Conservation (phyloP, 2,888 invertebrate species). For the Pecten maximus region DNA sequence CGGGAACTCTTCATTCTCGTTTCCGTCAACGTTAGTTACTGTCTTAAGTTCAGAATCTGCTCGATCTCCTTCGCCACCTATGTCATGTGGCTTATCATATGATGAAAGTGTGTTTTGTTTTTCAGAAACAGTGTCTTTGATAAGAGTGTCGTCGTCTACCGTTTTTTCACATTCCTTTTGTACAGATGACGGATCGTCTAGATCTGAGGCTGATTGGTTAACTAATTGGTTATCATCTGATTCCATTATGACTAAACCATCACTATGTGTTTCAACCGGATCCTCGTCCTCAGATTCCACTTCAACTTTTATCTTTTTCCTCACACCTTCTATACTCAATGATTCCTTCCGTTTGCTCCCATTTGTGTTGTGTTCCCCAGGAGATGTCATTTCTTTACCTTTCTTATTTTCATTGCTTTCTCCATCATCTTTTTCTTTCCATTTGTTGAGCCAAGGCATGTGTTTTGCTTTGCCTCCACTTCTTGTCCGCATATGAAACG, state of each 20-base stretch:
- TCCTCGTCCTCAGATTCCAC: not conserved
- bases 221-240: no score
- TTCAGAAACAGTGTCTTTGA: not conserved
- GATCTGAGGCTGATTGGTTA: not conserved
- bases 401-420: not conserved
- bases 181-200: not conserved
- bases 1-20: not conserved
- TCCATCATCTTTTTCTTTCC: not conserved
- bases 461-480: not conserved
- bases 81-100: not conserved
- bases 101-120: not conserved
- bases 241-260: not conserved
- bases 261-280: not conserved
- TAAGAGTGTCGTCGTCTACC: not conserved
- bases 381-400: not conserved
- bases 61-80: not conserved
- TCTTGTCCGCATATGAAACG: slow-evolving; percentile 2
- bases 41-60: not conserved
- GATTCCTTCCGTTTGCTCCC: not conserved
- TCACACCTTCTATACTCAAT: not conserved
- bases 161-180: not conserved
- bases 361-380: not conserved
- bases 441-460: slow-evolving; percentile 1
- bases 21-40: not conserved
- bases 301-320: not conserved